These are phyloP conservation scores for Nymphalis urticae DNA, from an alignment of 2,888 invertebrate genomes.

Conservation along the genomic window DNA sequence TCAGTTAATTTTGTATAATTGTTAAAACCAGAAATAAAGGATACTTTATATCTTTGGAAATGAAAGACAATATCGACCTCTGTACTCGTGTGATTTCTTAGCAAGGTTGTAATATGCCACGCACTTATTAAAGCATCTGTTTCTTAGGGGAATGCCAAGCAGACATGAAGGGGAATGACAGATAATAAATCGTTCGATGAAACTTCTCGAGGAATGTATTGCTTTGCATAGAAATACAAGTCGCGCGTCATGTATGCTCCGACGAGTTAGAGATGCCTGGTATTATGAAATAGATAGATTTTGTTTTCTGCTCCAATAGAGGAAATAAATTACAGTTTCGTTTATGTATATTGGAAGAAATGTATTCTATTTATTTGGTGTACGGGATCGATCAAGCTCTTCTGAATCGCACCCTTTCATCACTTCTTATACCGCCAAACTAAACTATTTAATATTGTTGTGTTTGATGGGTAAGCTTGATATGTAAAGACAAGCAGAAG, in stretches of 20 bases:
- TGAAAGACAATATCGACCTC: too few species aligned
- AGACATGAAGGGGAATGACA: conserved; percentile 1
- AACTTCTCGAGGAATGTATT: conserved; percentile 1
- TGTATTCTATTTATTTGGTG: neutral
- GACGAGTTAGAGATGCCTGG: conserved; percentile 1
- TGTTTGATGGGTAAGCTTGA: too few species aligned
- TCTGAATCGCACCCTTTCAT: too few species aligned
- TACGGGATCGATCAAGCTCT: too few species aligned
- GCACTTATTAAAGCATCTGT: neutral
- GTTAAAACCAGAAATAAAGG: too few species aligned
- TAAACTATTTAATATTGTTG: too few species aligned
- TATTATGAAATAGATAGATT: conserved; percentile 10
- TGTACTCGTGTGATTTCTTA: too few species aligned
- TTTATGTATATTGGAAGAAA: neutral
- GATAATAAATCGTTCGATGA: conserved; percentile 11
- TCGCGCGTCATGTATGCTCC: neutral
- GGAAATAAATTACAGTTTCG: conserved; percentile 1
- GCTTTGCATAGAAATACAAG: conserved; percentile 3
- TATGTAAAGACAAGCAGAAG: too few species aligned
- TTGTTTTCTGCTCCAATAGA: neutral
- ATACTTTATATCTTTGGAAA: too few species aligned
- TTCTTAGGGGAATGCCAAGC: neutral
- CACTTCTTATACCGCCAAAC: too few species aligned
- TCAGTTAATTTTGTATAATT: too few species aligned
- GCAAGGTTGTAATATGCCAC: neutral